phyloP scores from a whole-genome alignment of 2,113 vertebrate genomes.

The Balaenoptera acutorostrata region DNA sequence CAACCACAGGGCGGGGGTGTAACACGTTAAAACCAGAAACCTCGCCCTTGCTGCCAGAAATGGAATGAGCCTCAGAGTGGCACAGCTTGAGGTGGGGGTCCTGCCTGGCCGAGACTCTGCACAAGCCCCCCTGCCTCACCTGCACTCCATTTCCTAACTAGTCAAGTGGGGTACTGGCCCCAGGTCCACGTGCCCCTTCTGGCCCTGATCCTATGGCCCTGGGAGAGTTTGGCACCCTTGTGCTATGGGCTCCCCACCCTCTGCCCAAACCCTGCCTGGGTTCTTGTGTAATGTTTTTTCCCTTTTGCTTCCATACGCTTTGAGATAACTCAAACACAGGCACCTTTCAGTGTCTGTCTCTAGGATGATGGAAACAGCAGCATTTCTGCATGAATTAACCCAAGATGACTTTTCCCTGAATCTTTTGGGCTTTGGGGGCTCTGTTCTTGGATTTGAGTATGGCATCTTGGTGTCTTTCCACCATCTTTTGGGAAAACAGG shows the following conservation, averaged over 20 bases:
- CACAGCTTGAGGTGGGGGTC: neutral
- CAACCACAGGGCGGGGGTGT: too few species aligned
- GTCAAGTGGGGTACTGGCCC: neutral
- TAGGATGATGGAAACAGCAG: neutral
- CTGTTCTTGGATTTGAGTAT: neutral
- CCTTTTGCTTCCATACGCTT: neutral
- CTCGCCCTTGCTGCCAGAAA: neutral
- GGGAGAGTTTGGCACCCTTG: fast-evolving
- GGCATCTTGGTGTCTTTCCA: neutral
- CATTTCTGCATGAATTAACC: neutral
- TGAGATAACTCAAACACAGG: neutral
- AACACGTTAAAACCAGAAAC: neutral
- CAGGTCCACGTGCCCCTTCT: neutral
- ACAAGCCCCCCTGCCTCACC: neutral
- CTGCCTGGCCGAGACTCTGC: neutral
- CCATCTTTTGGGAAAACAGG: neutral
- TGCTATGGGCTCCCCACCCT: neutral
- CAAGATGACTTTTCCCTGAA: neutral
- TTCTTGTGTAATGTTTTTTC: neutral
- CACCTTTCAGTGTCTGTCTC: neutral
- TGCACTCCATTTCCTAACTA: neutral
- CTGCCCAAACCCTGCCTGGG: neutral
- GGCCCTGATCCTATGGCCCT: neutral
- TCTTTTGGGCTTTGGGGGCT: neutral
- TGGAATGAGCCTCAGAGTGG: too few species aligned